A percentile compares a stretch with the other conserved stretches of the same genome.
phyloP scores from a whole-genome alignment of 2,888 invertebrate species.

The Tenthredo mesomela region DNA sequence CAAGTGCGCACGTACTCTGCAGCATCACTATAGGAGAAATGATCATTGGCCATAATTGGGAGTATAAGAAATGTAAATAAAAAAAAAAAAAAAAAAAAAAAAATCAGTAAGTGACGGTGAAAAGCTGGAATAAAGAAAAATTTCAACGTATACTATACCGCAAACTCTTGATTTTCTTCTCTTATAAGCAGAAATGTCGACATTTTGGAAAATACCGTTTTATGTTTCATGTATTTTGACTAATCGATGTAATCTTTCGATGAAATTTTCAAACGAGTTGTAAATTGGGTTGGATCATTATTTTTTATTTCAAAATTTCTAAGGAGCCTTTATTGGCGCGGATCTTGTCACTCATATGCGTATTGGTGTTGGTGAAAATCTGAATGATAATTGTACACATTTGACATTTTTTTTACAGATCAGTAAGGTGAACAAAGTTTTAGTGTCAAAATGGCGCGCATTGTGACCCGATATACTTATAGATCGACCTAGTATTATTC shows the following conservation, averaged over 20 bases:
- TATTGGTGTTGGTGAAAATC: not conserved
- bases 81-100: not conserved
- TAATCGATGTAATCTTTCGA: too few species aligned
- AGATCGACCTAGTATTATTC: slow-evolving; percentile 52
- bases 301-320: too few species aligned
- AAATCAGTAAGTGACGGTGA: not conserved
- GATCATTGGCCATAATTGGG: not conserved
- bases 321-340: too few species aligned
- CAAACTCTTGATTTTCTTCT: not conserved
- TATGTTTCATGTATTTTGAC: not conserved
- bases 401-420: not conserved
- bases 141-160: too few species aligned
- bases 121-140: not conserved
- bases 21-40: not conserved
- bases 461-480: slow-evolving; percentile 44
- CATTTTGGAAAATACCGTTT: not conserved
- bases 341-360: too few species aligned
- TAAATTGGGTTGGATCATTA: too few species aligned
- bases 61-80: not conserved
- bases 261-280: too few species aligned
- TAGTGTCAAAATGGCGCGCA: slow-evolving; percentile 27
- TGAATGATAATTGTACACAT: not conserved
- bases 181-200: not conserved
- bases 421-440: slow-evolving; percentile 1
- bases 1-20: not conserved